phyloP scores from a whole-genome alignment of 1,140 invertebrate genomes.

The Sminthurinus signatus region DNA sequence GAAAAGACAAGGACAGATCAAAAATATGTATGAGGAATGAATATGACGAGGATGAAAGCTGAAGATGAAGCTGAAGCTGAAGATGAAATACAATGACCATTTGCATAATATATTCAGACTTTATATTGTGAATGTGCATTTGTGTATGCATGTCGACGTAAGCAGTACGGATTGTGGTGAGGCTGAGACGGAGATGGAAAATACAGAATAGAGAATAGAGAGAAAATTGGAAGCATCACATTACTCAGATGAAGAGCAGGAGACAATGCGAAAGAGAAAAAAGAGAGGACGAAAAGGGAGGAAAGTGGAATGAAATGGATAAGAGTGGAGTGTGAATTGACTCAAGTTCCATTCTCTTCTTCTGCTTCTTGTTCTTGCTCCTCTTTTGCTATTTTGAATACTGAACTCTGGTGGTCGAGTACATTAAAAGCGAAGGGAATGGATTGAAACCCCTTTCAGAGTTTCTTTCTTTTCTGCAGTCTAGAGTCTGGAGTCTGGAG shows the following conservation, averaged over 20 bases:
- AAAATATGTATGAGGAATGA: too few relatives aligned
- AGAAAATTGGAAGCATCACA: background rate
- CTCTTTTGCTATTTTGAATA: too few relatives aligned
- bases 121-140: too few relatives aligned
- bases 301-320: too few relatives aligned
- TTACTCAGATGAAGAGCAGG: background rate
- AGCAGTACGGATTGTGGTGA: background rate
- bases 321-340: too few relatives aligned
- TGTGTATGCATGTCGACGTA: background rate
- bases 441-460: too few relatives aligned
- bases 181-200: background rate
- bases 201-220: background rate
- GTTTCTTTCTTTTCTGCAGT: background rate
- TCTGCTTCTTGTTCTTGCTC: too few relatives aligned
- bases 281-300: too few relatives aligned
- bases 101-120: slow-evolving; percentile 6
- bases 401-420: too few relatives aligned
- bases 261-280: background rate
- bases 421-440: too few relatives aligned
- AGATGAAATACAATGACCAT: slow-evolving; percentile 8
- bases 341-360: too few relatives aligned
- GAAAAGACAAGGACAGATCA: background rate
- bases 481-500: background rate
- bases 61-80: background rate
- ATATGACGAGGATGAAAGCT: too few relatives aligned